Evolutionary conservation across 2,797 vertebrate species (phyloP).

Genomic region (Acipenser transmontanus): DNA sequence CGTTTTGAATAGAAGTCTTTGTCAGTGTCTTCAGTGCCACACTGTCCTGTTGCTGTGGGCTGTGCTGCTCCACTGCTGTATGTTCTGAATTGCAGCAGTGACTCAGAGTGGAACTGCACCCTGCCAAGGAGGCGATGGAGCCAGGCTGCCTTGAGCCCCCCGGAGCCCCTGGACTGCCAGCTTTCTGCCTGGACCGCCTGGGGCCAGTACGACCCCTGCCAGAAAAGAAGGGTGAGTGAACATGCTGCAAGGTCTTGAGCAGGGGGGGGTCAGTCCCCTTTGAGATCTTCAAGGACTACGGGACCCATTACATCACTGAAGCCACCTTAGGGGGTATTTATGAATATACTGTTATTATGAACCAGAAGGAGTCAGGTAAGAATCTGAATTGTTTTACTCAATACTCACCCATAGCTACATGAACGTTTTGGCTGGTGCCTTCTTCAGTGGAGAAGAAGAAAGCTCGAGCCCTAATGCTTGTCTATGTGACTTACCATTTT

Average conservation of each 20-base stretch:
- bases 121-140: conserved; percentile 27
- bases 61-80: too few species aligned
- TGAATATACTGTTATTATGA: conserved; percentile 71
- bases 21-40: too few species aligned
- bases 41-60: too few species aligned
- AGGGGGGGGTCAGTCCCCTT: background rate
- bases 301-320: conserved; percentile 83
- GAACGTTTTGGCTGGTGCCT: too few species aligned
- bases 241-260: background rate
- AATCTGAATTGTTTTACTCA: background rate
- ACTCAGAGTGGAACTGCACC: too few species aligned
- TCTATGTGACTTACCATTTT: too few species aligned
- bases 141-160: conserved; percentile 23
- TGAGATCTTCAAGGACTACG: conserved; percentile 77
- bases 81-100: too few species aligned
- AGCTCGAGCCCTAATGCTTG: too few species aligned
- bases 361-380: conserved; percentile 60
- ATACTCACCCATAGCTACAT: too few species aligned
- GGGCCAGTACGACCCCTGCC: conserved; percentile 79
- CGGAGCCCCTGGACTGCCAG: conserved; percentile 61
- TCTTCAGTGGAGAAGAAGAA: too few species aligned
- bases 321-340: conserved; percentile 75
- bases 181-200: conserved; percentile 79
- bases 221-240: conserved; percentile 74
- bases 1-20: too few species aligned